A percentile compares a stretch with the other conserved stretches of the same genome.
Conservation (phyloP, 2,797 vertebrate genomes). For the Trachops cirrhosus region DNA sequence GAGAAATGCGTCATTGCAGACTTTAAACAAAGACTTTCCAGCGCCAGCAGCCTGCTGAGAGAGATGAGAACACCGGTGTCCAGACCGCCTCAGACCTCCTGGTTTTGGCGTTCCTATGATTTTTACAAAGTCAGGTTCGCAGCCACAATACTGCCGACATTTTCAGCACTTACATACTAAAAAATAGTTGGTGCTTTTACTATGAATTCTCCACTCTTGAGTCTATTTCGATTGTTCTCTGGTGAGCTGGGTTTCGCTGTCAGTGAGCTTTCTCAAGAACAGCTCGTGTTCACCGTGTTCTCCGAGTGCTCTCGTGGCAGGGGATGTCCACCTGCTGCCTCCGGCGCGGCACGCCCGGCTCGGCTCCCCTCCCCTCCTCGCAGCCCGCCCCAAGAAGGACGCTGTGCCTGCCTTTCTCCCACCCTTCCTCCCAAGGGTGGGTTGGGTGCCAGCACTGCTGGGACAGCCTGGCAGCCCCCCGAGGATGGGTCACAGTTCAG, state of each 20-base stretch:
- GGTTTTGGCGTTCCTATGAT: neutral
- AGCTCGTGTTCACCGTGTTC: accelerated
- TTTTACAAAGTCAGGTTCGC: neutral
- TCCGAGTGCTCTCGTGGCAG: neutral
- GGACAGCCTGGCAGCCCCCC: neutral
- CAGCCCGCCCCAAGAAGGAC: neutral
- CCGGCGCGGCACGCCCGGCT: accelerated
- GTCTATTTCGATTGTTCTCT: neutral
- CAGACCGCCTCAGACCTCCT: neutral
- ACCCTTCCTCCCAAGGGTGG: neutral
- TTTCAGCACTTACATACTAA: too few species aligned
- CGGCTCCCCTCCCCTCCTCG: neutral
- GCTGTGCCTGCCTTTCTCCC: neutral
- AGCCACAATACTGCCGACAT: accelerated
- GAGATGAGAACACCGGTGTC: accelerated
- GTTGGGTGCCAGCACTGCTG: neutral
- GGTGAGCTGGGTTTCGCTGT: neutral
- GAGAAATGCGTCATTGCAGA: neutral
- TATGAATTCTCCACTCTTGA: neutral
- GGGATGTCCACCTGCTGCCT: neutral
- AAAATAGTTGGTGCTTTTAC: neutral
- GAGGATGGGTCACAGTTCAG: neutral
- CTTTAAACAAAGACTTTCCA: neutral
- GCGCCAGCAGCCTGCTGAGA: neutral
- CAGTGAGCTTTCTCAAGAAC: neutral